Percentiles rank a stretch among this genome's conserved stretches.
phyloP scores from a whole-genome alignment of 1,140 invertebrate species.

The Potamilus streckersoni region DNA sequence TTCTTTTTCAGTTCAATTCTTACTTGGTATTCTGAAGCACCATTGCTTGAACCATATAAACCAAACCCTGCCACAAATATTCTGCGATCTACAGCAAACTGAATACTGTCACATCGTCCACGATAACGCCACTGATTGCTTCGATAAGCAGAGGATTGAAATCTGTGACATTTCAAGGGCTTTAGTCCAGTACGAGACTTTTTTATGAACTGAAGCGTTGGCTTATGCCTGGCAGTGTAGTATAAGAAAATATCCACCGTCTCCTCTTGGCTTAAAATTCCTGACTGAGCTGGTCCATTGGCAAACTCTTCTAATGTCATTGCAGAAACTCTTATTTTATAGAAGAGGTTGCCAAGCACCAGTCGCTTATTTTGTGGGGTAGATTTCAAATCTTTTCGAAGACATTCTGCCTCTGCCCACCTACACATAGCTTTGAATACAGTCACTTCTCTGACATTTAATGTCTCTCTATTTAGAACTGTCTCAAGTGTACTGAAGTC shows the following conservation, averaged over 20 bases:
- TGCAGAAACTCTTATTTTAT: constrained; percentile 83
- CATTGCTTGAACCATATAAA: constrained; percentile 87
- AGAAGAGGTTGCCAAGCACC: constrained; percentile 79
- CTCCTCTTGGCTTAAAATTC: constrained; percentile 81
- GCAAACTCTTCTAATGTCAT: constrained; percentile 91
- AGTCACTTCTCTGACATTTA: constrained; percentile 82
- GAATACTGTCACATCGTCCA: constrained; percentile 86
- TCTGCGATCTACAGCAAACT: constrained; percentile 84
- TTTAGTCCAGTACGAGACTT: constrained; percentile 87
- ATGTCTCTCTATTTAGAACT: constrained; percentile 85
- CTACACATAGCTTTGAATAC: constrained; percentile 78
- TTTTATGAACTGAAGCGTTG: constrained; percentile 82
- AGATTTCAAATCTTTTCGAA: constrained; percentile 74
- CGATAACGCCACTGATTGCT: constrained; percentile 95
- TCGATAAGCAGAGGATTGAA: constrained; percentile 95
- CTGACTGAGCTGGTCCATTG: constrained; percentile 77
- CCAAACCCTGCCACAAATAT: constrained; percentile 90
- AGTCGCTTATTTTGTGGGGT: constrained; percentile 79
- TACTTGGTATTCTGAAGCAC: constrained; percentile 84
- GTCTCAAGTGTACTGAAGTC: constrained; percentile 84
- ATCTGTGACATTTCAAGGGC: constrained; percentile 91
- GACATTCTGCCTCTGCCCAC: constrained; percentile 86
- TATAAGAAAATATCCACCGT: constrained; percentile 84
- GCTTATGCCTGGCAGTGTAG: constrained; percentile 82
- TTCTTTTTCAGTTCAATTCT: constrained; percentile 83